Evolutionary conservation across 2,888 invertebrate genomes (phyloP), one percentile per base, ranked within the genome.

Genomic region (Drosophila leonis): DNA sequence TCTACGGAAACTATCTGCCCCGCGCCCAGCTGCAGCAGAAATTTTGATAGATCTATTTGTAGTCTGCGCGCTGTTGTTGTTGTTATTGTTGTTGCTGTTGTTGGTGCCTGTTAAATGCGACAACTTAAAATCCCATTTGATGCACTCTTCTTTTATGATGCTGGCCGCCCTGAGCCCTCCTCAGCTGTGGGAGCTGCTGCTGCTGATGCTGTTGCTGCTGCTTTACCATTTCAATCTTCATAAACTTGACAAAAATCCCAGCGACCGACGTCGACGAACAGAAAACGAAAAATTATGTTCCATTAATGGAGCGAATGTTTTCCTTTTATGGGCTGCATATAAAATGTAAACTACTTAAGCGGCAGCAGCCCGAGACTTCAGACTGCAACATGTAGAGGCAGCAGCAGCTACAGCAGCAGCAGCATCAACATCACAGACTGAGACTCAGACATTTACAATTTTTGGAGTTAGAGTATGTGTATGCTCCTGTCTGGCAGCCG

Each of bases 331-430:
- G 80, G 72, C 74, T 78, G 75, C 80, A 81, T 82, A 82, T 82
- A 90, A 90, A 91, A 90, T 90, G 85, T 83, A 86, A 92, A 91
- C 92, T 91, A 90, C 91, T 91, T 91, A 90, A 91, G 83, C 88
- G 82, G 71, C 80, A 79, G 71, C 75, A 75, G 72, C 75, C 57
- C 60, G 73, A 72, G 55, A 65, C 74, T 52, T 33, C 20, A 49
- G 73, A 66, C 56, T 75, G 75, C 80, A 77, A 64, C 75, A 77
- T 77, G 77, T 75, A 64, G 62, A 71, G 61, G 67, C 46, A 66
- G 29, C 54, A 33, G 49, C 56, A 42, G 55, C 8, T 24, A 44
- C 24, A 48, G 49, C 29, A 29, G 46, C 24, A 44, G 44, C 13
- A 41, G 41, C 41, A 44, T 20, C 44, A 46, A 46, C 66, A 56